Base-by-base conservation (phyloP, 2,888 invertebrate species). In the Macrophya alboannulata region DNA sequence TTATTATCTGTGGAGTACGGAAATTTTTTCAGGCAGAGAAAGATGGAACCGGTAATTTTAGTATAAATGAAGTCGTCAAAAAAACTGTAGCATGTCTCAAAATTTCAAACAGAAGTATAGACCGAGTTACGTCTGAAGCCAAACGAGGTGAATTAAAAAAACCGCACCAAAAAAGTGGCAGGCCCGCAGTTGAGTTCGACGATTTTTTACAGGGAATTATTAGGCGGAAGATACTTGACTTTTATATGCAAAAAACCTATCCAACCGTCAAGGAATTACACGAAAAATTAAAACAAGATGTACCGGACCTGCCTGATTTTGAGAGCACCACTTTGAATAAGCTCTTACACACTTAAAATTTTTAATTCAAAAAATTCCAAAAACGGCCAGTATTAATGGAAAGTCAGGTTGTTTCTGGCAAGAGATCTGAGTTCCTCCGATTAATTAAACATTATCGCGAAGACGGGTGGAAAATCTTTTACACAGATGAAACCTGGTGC, bases 21-120 rank as follows among this genome's bases (percentile, higher is more conserved):
- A n/a, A 8, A 25, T 76, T 25, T 43, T 76, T 25, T 17, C 76
- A 76, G 31, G 48, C 76, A 25, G 76, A 51, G 43, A 76, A 76
- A 51, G 12, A 51, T 2, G 31, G 43, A 12, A 1, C 8, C 15
- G 12, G 25, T 12, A 51, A 10, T n/a, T 76, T 10, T 25, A 5
- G 40, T n/a, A 51, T 48, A 12, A 76, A 31, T 31, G 40, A 31
- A 25, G 51, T 31, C 5, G 31, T 48, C 1, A 1, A 12, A 4
- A 76, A 17, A 25, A 76, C 76, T 31, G 48, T 51, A 76, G 76
- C 76, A 15, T 76, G 76, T 25, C 12, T 76, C 0, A 25, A 51
- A 51, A 76, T 76, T 51, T 76, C 48, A 8, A 12, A 76, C 1
- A 10, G 10, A 4, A 76, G 15, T 76, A 51, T 77, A 9, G 15